phyloP scores from a whole-genome alignment of 2,113 vertebrate species.

The Takifugu flavidus region DNA sequence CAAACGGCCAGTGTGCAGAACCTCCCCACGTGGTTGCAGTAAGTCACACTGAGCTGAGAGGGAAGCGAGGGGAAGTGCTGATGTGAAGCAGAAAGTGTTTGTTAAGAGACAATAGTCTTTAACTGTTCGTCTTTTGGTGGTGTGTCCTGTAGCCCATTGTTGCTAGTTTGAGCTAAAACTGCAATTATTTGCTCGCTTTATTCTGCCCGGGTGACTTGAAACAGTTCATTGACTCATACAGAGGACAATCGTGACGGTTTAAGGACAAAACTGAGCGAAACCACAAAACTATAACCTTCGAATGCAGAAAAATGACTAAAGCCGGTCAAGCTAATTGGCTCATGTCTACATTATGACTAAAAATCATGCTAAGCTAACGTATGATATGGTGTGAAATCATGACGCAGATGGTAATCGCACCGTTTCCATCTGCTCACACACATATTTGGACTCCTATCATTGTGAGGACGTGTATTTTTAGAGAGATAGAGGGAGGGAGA shows the following conservation, averaged over 20 bases:
- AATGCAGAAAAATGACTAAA: too few species aligned
- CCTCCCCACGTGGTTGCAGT: conserved; percentile 23
- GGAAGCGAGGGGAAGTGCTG: conserved; percentile 2
- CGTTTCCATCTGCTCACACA: background rate
- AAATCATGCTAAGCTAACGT: conserved; percentile 14
- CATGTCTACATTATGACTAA: conserved; percentile 5
- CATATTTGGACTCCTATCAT: too few species aligned
- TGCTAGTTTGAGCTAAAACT: background rate
- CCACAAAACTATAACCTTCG: too few species aligned
- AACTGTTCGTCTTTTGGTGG: too few species aligned
- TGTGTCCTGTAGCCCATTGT: background rate
- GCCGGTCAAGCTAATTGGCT: conserved; percentile 9
- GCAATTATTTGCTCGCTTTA: background rate
- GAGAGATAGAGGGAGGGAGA: conserved; percentile 7
- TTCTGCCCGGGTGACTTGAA: too few species aligned
- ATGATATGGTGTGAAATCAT: background rate
- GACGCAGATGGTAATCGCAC: background rate
- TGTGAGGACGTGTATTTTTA: background rate
- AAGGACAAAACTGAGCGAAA: too few species aligned
- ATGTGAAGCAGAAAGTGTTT: background rate
- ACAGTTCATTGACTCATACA: too few species aligned
- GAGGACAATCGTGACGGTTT: too few species aligned
- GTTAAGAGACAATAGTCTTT: too few species aligned
- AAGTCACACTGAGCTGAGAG: conserved; percentile 26
- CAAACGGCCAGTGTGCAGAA: conserved; percentile 24